Evolutionary conservation across 2,888 invertebrate genomes (phyloP), one percentile per base, ranked within the genome.

Genomic region (Lasioglossum morio): DNA sequence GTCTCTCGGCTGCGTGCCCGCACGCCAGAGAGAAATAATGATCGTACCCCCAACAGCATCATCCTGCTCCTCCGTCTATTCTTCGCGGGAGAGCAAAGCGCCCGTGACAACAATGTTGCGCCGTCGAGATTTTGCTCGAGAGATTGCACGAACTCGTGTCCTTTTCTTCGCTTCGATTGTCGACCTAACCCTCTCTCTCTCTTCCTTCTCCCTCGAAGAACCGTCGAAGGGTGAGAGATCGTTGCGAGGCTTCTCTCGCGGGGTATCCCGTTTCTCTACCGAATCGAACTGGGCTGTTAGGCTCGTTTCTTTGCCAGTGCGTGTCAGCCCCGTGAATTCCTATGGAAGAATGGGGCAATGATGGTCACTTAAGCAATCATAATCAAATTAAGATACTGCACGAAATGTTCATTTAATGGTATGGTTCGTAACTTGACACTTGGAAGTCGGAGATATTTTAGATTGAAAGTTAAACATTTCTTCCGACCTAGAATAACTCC

Each of bases 11-110:
- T 53, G 43, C 79, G 77, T 53, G 53, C 53, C 78, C 79, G 53
- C 79, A 82, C 87, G 81, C 81, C 72, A 83, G 87, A 76, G 87
- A 76, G 77, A 89, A 91, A 91, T 92, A 91, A 92, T 90, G 90
- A 91, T 87, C 87, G 82, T 82, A 82, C 53, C 53, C 53, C 88
- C 84, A 74, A 86, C 86, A 83, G 87, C 88, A 79, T 89, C 81
- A 77, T 89, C 81, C 81, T 77, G 72, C 85, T 79, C 73, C 87
- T 82, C 78, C 78, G 34, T 83, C 83, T 79, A 73, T 80, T 86
- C 86, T 87, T 86, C 70, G 66, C 57, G 77, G 23, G 76, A 72
- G 72, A 84, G 81, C 86, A 74, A 88, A 89, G 85, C 85, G 72
- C 85, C 81, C 81, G 82, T 77, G 87, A 89, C 86, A 86, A 89